These are phyloP conservation scores for Agrochola macilenta DNA, from an alignment of 2,888 invertebrate genomes.

Conservation along the genomic window DNA sequence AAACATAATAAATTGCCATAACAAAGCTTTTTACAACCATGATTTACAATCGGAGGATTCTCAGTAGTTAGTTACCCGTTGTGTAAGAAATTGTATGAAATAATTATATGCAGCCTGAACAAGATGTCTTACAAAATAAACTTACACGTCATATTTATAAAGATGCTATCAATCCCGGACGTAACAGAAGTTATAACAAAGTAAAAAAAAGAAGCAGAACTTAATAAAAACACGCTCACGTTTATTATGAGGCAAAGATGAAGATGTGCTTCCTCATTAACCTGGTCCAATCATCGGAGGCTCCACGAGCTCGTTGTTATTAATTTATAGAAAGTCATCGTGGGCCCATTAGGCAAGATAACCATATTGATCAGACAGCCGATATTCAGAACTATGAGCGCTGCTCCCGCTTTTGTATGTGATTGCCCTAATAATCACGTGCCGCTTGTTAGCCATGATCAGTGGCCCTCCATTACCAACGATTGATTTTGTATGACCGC, in stretches of 20 bases:
- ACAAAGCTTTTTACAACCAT: constrained; percentile 74
- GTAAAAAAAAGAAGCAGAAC: constrained; percentile 70
- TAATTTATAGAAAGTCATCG: constrained; percentile 91
- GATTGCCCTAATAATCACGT: constrained; percentile 88
- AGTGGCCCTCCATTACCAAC: constrained; percentile 80
- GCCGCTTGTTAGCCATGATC: constrained; percentile 88
- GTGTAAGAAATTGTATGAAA: constrained; percentile 41
- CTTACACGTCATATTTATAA: constrained; percentile 54
- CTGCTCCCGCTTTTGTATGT: constrained; percentile 82
- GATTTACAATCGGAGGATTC: constrained; percentile 70
- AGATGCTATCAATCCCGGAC: constrained; percentile 68
- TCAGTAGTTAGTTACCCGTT: constrained; percentile 46
- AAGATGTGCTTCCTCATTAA: constrained; percentile 88
- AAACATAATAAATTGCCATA: constrained; percentile 77
- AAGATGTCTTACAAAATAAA: constrained; percentile 44
- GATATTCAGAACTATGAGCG: constrained; percentile 78
- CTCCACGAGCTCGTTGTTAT: constrained; percentile 85
- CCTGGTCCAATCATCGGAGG: constrained; percentile 83
- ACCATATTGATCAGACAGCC: constrained; percentile 86
- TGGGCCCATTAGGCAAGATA: constrained; percentile 86
- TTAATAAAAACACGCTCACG: constrained; percentile 79
- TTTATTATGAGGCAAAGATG: constrained; percentile 80
- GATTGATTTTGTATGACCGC: constrained; percentile 83
- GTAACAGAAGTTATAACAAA: constrained; percentile 75
- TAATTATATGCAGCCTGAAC: constrained; percentile 43